Conservation (phyloP, 2,113 vertebrate species). For the Mionectes macconnelli region DNA sequence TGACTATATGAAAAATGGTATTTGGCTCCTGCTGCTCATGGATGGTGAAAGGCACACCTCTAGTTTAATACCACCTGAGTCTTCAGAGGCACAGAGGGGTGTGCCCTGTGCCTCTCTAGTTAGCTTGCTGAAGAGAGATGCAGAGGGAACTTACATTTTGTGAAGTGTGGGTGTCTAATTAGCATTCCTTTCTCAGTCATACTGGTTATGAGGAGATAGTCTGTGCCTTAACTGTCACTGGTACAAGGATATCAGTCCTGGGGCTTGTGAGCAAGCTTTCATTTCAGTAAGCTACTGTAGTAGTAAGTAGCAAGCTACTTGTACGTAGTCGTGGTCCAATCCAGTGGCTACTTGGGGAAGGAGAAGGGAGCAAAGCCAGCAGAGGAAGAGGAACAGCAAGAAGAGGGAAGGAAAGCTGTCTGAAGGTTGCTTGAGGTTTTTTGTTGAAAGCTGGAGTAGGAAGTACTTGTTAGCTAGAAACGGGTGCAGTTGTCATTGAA, state of each 20-base stretch:
- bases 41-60: not conserved
- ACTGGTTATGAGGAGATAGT: not conserved
- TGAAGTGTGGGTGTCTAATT: not conserved
- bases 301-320: not conserved
- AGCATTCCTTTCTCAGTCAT: not conserved
- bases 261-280: not conserved
- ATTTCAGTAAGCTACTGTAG: not conserved
- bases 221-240: not conserved
- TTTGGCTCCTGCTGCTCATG: not conserved
- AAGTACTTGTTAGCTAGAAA: not conserved
- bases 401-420: not conserved
- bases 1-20: not conserved
- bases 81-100: not conserved
- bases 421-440: not conserved
- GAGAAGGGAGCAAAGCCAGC: not conserved
- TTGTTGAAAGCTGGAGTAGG: not conserved
- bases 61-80: not conserved
- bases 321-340: rapidly evolving
- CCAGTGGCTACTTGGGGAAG: not conserved
- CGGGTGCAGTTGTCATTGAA: not conserved
- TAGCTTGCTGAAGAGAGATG: not conserved
- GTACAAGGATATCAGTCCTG: not conserved
- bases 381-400: not conserved
- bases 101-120: not conserved
- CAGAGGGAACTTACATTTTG: not conserved